Base-by-base conservation (phyloP, 2,888 invertebrate species). In the Corbicula japonica region DNA sequence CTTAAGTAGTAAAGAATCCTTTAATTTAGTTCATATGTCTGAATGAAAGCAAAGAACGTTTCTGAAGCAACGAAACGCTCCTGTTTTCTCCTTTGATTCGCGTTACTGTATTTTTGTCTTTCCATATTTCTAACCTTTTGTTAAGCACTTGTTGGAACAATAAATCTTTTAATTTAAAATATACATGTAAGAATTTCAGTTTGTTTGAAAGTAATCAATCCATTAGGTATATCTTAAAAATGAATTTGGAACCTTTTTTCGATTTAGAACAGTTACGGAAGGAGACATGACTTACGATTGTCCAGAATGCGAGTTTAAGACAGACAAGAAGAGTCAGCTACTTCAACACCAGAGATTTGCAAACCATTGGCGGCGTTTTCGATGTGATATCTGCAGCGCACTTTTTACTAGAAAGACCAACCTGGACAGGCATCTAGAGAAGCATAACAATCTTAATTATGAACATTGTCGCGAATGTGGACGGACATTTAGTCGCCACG, bases 391-490 rank as follows among this genome's bases (percentile, higher is more conserved):
- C 4, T 76, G 76, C 44, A 54, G 56, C 6, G 56, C 46, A 46
- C 23, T 30, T 34, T 74, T 74, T 35, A 66, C 56, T 1, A 28
- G 74, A 38, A 74, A 58, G 38, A 32, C 54, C 46, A 74, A 74
- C 48, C 30, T 58, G 34, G 56, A 38, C 44, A 62, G 44, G 38
- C 61, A 52, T 38, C 52, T 4, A n/a, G 41, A 30, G 52, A 61
- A 62, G 30, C 62, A 72, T 30, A 35, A 26, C 18, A 26, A 3
- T 23, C 6, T 10, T 21, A 58, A 41, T 18, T 56, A 58, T 44
- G 56, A 56, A 15, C 56, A 69, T n/a, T 72, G 72, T 63, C 41
- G 35, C 12, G 54, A 62, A 28, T 74, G 74, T 46, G 65, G 65
- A 23, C 58, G 60, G 30, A 12, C 61, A 5, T 75, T 68, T 44